phyloP scores from a whole-genome alignment of 2,113 vertebrate species.

The Sylvilagus bachmani region DNA sequence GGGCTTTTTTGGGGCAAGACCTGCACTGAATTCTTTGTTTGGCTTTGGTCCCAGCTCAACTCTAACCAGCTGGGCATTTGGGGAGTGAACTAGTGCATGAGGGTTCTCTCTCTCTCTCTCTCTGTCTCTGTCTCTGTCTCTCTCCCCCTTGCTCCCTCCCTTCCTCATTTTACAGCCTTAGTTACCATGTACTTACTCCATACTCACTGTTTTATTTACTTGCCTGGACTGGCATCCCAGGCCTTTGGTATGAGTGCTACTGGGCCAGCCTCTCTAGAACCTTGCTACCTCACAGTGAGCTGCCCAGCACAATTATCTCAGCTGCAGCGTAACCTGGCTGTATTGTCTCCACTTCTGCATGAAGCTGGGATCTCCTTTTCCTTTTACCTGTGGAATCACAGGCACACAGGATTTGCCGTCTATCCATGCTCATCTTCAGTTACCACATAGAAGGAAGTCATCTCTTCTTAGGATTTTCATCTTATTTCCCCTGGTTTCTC shows the following conservation, averaged over 20 bases:
- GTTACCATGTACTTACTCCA: neutral
- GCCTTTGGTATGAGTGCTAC: neutral
- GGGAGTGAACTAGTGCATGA: too few relatives aligned
- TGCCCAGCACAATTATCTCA: neutral
- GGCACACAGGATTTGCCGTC: neutral
- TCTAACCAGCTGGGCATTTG: too few relatives aligned
- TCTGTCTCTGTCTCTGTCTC: too few relatives aligned
- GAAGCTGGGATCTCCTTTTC: neutral
- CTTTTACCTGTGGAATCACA: neutral
- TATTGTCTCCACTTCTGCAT: neutral
- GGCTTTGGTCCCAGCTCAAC: too few relatives aligned
- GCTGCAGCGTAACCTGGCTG: neutral
- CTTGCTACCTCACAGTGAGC: neutral
- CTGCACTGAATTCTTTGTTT: too few relatives aligned
- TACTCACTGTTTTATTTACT: neutral
- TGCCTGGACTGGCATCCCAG: neutral
- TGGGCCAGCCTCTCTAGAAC: neutral
- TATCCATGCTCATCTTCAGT: neutral
- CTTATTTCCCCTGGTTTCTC: slow-evolving; percentile 17
- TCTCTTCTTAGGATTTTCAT: neutral
- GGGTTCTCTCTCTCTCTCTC: too few relatives aligned
- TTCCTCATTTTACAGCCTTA: too few relatives aligned
- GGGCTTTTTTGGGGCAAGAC: too few relatives aligned
- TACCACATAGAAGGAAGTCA: slow-evolving; percentile 15
- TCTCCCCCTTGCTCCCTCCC: too few relatives aligned